Base-by-base conservation (phyloP, 2,797 vertebrate species). In the Anabacerthia variegaticeps region DNA sequence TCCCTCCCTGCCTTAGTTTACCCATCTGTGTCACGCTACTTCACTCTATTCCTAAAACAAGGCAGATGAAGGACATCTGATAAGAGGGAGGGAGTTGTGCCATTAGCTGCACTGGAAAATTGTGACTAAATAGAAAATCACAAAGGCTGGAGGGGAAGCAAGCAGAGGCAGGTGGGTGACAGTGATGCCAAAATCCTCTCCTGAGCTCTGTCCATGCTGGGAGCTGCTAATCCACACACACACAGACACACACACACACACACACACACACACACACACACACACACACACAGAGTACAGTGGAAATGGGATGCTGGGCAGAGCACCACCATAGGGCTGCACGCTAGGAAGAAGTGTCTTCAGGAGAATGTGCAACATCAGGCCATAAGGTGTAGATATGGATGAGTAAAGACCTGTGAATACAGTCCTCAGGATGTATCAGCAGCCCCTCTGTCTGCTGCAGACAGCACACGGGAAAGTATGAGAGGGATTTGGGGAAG, bases 381-480 rank as follows among this genome's bases (percentile, higher is more conserved):
- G 10, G 56, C 18, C 16, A 21, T 6, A 12, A 73, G 9, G n/a
- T 12, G 67, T 34, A 36, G 27, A 71, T 34, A 0, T 21, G 63
- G n/a, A 28, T 7, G 24, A 68, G 23, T 5, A 6, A 77, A 55
- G 12, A n/a, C 4, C 8, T 44, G 44, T 6, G 15, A 30, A 58
- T n/a, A 44, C 5, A 37, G 37, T 16, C 32, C 41, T 41, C n/a
- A 52, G 32, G 54, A 74, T 26, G 17, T 71, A 54, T 36, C 27
- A 2, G 7, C 10, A 85, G 51, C 7, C 28, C 19, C 44, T 0
- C 0, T 1, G 1, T 18, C 44, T 37, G 48, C 63, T 88, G 82
- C 20, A 27, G 55, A n/a, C 7, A 9, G 24, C 24, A 37, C 20
- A 9, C 0, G 0, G 56, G 7, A 65, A 68, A 62, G 16, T 17